phyloP scores from a whole-genome alignment of 1,140 invertebrate genomes.

The Drosophila pandora region DNA sequence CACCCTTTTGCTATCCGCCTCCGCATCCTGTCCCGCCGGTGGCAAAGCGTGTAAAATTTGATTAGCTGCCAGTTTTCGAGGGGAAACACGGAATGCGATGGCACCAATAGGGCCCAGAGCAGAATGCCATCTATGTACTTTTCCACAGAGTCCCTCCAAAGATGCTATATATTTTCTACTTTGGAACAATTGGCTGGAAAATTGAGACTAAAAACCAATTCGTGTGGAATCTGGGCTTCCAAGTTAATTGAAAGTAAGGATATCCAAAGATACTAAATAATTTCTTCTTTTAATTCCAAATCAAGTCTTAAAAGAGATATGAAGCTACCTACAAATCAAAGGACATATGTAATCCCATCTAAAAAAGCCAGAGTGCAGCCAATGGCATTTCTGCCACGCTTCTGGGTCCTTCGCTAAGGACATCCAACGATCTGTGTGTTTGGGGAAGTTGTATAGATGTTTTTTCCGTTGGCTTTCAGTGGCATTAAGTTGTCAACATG shows the following conservation, averaged over 20 bases:
- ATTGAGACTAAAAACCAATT: too few relatives aligned
- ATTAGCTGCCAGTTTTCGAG: slow-evolving; percentile 34
- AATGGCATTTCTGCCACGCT: slow-evolving; percentile 3
- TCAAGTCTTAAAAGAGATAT: too few relatives aligned
- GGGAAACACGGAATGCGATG: slow-evolving; percentile 4
- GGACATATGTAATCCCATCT: slow-evolving; percentile 3
- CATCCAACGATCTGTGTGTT: slow-evolving; percentile 1
- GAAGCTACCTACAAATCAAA: neutral
- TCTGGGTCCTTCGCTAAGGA: neutral
- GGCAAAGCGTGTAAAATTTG: slow-evolving; percentile 44
- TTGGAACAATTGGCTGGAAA: neutral
- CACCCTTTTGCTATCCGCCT: neutral
- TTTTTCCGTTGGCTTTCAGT: neutral
- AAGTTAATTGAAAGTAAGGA: too few relatives aligned
- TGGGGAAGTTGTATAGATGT: neutral
- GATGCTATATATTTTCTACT: neutral
- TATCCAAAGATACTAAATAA: too few relatives aligned
- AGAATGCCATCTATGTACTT: neutral
- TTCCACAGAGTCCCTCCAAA: neutral
- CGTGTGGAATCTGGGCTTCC: too few relatives aligned
- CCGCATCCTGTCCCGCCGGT: too few relatives aligned
- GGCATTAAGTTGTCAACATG: slow-evolving; percentile 44
- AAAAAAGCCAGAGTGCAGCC: neutral
- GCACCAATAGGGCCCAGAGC: slow-evolving; percentile 3
- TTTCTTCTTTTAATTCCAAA: too few relatives aligned